Conservation (phyloP, 23 tunicate species). For the Trididemnum nubilum region DNA sequence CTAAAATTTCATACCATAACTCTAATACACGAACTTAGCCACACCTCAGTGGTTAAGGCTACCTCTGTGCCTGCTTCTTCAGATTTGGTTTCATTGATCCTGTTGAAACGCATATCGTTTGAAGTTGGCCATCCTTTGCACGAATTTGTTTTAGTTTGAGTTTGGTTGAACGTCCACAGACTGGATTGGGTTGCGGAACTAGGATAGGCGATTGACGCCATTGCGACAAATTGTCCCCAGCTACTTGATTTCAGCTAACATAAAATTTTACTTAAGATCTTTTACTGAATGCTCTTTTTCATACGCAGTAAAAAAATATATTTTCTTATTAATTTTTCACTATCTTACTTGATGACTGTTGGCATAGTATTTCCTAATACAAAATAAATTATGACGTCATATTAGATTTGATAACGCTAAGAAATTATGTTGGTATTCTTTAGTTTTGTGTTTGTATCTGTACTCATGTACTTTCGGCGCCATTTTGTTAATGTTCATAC, state of each 20-base stretch:
- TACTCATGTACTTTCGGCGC: no score
- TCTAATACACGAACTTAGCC: no score
- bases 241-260: no score
- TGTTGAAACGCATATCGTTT: background rate
- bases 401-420: background rate
- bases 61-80: slow-evolving; percentile 16
- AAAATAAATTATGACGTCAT: slow-evolving; percentile 13
- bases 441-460: no score
- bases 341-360: slow-evolving; percentile 39
- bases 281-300: background rate
- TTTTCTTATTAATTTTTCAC: slow-evolving; percentile 3
- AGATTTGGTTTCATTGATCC: background rate
- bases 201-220: slow-evolving; percentile 47
- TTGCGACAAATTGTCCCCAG: slow-evolving; percentile 1
- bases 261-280: no score
- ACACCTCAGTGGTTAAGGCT: no score
- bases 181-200: background rate
- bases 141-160: background rate
- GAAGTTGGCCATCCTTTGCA: slow-evolving; percentile 17
- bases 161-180: slow-evolving; percentile 16
- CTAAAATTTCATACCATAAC: no score
- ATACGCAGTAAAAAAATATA: background rate
- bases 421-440: no score
- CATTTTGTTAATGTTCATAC: no score
- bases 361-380: slow-evolving; percentile 29